A percentile compares a stretch with the other conserved stretches of the same genome.
Evolutionary conservation across 2,797 vertebrate genomes (phyloP).

Genomic region (Leptoclinus maculatus): DNA sequence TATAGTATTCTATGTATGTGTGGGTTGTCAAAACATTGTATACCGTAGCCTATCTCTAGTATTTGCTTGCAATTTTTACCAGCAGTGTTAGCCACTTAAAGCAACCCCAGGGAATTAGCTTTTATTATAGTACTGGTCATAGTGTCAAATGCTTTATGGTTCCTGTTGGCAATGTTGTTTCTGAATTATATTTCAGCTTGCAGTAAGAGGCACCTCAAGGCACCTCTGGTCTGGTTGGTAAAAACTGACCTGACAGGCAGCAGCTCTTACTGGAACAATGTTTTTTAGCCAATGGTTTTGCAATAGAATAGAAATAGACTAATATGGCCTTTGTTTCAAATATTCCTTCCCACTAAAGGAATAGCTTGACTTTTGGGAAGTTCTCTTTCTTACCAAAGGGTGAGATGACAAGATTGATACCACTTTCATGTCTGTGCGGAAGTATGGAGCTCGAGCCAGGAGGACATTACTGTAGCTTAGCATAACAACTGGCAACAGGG

Average conservation of each 20-base stretch:
- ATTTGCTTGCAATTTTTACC: neutral
- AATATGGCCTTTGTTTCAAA: neutral
- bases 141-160: neutral
- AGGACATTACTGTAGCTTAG: neutral
- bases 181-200: slow-evolving; percentile 9
- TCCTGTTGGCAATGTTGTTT: neutral
- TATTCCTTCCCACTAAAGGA: neutral
- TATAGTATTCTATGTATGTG: neutral
- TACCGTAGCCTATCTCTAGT: neutral
- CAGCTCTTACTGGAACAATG: slow-evolving; percentile 10
- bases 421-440: neutral
- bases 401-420: neutral
- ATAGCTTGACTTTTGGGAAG: neutral
- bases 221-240: neutral
- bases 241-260: slow-evolving; percentile 24
- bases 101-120: neutral
- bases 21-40: neutral
- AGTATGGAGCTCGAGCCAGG: neutral
- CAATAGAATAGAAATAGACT: neutral
- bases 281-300: neutral
- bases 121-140: neutral
- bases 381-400: neutral
- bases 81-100: neutral
- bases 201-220: neutral
- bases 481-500: neutral